Evolutionary conservation across 2,113 vertebrate species (phyloP), one percentile per base, ranked within the genome.

Genomic region (Turnix velox): DNA sequence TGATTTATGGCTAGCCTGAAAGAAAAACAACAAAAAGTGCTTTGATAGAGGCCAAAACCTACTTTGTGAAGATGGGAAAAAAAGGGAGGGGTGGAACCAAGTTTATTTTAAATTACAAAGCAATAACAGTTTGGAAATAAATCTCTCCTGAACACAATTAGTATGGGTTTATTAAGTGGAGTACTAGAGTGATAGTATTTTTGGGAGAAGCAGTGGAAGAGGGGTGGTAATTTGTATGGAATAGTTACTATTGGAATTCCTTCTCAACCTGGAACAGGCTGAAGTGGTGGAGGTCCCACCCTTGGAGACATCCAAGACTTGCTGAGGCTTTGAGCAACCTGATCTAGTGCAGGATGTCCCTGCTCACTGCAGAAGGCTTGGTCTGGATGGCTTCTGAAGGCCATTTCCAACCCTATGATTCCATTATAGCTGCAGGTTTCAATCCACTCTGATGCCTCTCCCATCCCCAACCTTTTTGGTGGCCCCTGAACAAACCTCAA

Each of bases 201-300:
- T 2, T 4, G 6, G 12, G 16, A 4, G 3, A 10, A 43, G 20
- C 17, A 30, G 23, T 40, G 33, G 49, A 46, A 51, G 12, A 25
- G 35, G 3, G 19, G 33, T 33, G 42, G 11, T 69, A 27, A 37
- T 78, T 66, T 42, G 1, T 27, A 7, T 13, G 77, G 55, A 31
- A 43, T 4, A 68, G 17, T 12, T 68, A 6, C 31, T 1, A 0
- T 0, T 80, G 45, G 18, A 17, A 7, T 52, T 43, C 67, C 63
- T 9, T 46, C 5, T 74, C 35, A 14, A 19, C 8, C n/a, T n/a
- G n/a, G n/a, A n/a, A n/a, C n/a, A n/a, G n/a, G n/a, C n/a, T n/a
- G n/a, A n/a, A n/a, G n/a, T n/a, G n/a, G n/a, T n/a, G n/a, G n/a
- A n/a, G n/a, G n/a, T n/a, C n/a, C n/a, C n/a, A n/a, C n/a, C n/a